phyloP scores from a whole-genome alignment of 64 coral and sea anemone species.

The Montipora efflorescens region DNA sequence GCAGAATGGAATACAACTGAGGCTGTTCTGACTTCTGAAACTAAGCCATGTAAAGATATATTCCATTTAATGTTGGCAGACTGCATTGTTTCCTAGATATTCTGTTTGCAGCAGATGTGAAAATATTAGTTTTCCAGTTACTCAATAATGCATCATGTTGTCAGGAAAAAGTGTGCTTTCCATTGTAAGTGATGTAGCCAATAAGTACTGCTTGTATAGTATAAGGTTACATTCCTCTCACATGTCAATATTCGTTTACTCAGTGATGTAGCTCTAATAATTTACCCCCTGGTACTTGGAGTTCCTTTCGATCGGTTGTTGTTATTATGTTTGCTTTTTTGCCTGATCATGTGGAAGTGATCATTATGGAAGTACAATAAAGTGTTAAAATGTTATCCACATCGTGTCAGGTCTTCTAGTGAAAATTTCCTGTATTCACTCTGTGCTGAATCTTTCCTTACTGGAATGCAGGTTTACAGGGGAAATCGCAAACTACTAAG shows the following conservation, averaged over 20 bases:
- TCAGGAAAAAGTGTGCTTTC: neutral
- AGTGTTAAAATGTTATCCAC: neutral
- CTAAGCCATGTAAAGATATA: conserved; percentile 38
- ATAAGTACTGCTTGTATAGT: too few species aligned
- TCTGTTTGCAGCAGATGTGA: neutral
- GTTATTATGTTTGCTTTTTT: neutral
- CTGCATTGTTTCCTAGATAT: neutral
- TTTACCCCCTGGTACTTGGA: neutral
- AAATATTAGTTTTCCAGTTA: neutral
- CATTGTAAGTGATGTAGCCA: too few species aligned
- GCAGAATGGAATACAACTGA: neutral
- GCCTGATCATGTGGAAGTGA: neutral
- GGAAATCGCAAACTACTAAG: neutral
- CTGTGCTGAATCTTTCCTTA: neutral
- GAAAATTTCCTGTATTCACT: neutral
- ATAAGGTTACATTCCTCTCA: neutral
- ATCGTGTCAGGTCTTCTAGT: neutral
- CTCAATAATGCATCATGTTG: neutral
- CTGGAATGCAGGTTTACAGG: neutral
- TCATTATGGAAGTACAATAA: neutral
- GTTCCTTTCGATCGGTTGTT: neutral
- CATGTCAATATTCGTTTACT: neutral
- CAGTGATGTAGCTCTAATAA: neutral
- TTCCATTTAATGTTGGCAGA: neutral
- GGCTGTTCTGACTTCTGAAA: conserved; percentile 24